phyloP scores from a whole-genome alignment of 2,797 vertebrate species.

The Spheniscus humboldti region DNA sequence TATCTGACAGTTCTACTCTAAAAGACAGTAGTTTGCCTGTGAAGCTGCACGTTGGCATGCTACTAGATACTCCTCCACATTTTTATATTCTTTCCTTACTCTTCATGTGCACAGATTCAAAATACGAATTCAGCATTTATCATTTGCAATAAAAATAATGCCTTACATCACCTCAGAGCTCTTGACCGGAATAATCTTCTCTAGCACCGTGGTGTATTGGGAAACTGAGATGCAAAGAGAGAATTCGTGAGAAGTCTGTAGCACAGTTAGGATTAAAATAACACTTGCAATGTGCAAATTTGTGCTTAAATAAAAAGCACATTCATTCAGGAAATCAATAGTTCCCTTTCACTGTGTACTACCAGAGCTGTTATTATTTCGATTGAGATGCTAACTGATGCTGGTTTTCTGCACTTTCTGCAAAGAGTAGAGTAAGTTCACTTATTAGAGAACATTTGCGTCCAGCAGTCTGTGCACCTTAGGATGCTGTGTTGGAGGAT shows the following conservation, averaged over 20 bases:
- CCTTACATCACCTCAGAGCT: not conserved
- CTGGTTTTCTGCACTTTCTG: not conserved
- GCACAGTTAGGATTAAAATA: not conserved
- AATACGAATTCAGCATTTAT: not conserved
- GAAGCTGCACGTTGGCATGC: conserved; percentile 20
- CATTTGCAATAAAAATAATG: not conserved
- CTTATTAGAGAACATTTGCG: rapidly evolving
- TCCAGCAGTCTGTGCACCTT: not conserved
- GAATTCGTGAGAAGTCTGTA: not conserved
- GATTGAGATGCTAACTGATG: not conserved
- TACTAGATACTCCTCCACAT: not conserved
- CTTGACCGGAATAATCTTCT: not conserved
- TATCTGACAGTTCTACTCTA: conserved; percentile 19
- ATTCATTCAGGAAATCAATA: not conserved
- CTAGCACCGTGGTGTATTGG: not conserved
- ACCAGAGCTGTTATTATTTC: not conserved
- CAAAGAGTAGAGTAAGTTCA: not conserved
- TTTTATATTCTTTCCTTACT: not conserved
- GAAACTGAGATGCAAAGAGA: not conserved
- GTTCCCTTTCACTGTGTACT: not conserved
- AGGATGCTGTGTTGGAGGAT: not conserved
- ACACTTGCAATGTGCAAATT: not conserved
- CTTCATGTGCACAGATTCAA: not conserved
- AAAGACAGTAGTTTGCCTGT: not conserved
- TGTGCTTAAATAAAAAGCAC: not conserved